A percentile compares a stretch with the other conserved stretches of the same genome.
Conservation (phyloP, 2,888 invertebrate species). For the Clivina fossor region DNA sequence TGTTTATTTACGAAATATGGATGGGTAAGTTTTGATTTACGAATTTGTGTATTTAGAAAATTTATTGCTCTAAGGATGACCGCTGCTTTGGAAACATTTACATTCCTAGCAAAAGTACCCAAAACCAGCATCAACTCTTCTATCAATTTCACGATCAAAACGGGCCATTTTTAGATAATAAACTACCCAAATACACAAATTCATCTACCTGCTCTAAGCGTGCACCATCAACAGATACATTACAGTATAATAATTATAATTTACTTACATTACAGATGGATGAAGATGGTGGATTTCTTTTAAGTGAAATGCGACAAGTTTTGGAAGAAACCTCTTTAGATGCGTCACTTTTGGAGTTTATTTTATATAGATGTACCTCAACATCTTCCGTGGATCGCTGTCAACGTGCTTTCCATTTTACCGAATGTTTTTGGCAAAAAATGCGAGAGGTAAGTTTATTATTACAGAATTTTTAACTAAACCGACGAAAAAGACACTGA, state of each 20-base stretch:
- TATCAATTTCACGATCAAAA: no score
- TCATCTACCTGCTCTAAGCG: no score
- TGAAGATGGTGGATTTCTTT: conserved; percentile 50
- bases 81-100: no score
- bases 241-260: not conserved
- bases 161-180: no score
- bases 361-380: conserved; percentile 50
- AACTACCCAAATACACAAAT: no score
- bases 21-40: conserved; percentile 43
- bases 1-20: conserved; percentile 51
- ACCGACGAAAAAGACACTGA: no score
- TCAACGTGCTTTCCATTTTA: conserved; percentile 49
- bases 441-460: conserved; percentile 44
- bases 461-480: not conserved
- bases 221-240: no score
- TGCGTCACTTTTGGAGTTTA: conserved; percentile 43
- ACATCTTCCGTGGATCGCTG: conserved; percentile 48
- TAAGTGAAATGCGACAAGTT: conserved; percentile 47
- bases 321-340: conserved; percentile 48
- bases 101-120: no score
- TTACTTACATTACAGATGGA: conserved; percentile 45
- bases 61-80: no score
- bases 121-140: no score
- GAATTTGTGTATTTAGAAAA: no score
- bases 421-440: conserved; percentile 51